These are phyloP conservation scores for Dolichomitus sp. DNA, from an alignment of 2,888 invertebrate species.

Conservation along the genomic window DNA sequence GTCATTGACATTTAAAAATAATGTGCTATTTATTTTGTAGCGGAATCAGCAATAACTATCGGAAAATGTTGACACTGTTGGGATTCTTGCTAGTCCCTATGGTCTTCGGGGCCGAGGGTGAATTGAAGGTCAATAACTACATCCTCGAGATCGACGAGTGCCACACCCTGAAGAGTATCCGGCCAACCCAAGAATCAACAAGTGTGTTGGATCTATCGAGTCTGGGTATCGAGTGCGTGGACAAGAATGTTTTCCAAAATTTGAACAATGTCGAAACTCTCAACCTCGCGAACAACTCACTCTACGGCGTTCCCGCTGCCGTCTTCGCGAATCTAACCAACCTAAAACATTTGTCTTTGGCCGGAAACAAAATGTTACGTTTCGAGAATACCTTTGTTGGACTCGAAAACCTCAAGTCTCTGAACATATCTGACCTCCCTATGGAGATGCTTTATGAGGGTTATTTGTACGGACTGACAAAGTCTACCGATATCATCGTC, in stretches of 20 bases:
- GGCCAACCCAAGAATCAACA: background rate
- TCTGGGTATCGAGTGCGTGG: constrained; percentile 61
- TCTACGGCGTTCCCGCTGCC: constrained; percentile 70
- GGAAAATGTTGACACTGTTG: constrained; percentile 25
- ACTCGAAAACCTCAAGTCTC: constrained; percentile 71
- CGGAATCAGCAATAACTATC: background rate
- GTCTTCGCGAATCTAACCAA: constrained; percentile 75
- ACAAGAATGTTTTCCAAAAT: constrained; percentile 72
- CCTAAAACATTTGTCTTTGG: constrained; percentile 71
- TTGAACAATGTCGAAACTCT: constrained; percentile 69
- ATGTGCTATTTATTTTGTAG: background rate
- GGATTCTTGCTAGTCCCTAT: background rate
- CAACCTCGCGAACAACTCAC: constrained; percentile 71
- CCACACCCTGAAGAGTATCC: constrained; percentile 64
- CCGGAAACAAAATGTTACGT: constrained; percentile 47
- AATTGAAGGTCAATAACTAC: constrained; percentile 41
- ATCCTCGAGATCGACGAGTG: constrained; percentile 65
- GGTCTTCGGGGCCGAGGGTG: constrained; percentile 4
- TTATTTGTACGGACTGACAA: constrained; percentile 73
- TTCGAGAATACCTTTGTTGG: constrained; percentile 65
- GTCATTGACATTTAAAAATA: too few relatives aligned
- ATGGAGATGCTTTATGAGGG: constrained; percentile 70
- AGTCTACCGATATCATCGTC: constrained; percentile 67
- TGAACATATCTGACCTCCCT: constrained; percentile 75
- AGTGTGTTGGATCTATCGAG: constrained; percentile 69